A percentile compares a stretch with the other conserved stretches of the same genome.
Evolutionary conservation across 2,113 vertebrate genomes (phyloP).

Genomic region (Gallinago paraguaiae): DNA sequence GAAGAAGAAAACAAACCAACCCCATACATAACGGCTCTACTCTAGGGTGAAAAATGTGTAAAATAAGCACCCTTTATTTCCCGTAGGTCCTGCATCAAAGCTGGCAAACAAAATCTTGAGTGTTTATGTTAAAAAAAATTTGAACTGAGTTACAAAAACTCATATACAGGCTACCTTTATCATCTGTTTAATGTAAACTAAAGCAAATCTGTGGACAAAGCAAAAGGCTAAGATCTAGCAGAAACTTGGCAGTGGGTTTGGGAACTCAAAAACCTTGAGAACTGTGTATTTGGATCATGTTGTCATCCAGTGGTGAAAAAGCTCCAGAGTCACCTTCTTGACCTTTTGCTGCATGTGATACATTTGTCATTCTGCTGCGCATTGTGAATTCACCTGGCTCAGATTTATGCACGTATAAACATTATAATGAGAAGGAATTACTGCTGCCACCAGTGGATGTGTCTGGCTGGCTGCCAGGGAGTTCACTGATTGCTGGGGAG

Average conservation of each 20-base stretch:
- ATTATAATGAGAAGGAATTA: constrained; percentile 45
- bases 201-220: background rate
- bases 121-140: background rate
- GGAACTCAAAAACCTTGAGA: background rate
- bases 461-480: constrained; percentile 23
- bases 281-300: background rate
- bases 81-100: background rate
- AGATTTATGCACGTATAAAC: constrained; percentile 5
- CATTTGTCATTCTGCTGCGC: background rate
- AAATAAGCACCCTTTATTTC: constrained; percentile 24
- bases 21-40: background rate
- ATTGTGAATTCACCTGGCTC: constrained; percentile 21
- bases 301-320: background rate
- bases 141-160: background rate
- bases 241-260: background rate
- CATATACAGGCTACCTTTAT: background rate
- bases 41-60: background rate
- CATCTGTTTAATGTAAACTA: background rate
- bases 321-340: background rate
- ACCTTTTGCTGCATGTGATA: background rate
- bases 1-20: background rate
- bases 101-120: background rate
- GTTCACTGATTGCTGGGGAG: constrained; percentile 6
- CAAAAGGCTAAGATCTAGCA: background rate
- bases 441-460: background rate